Evolutionary conservation across 2,888 invertebrate species (phyloP).

Genomic region (Dorcus parallelipipedus): DNA sequence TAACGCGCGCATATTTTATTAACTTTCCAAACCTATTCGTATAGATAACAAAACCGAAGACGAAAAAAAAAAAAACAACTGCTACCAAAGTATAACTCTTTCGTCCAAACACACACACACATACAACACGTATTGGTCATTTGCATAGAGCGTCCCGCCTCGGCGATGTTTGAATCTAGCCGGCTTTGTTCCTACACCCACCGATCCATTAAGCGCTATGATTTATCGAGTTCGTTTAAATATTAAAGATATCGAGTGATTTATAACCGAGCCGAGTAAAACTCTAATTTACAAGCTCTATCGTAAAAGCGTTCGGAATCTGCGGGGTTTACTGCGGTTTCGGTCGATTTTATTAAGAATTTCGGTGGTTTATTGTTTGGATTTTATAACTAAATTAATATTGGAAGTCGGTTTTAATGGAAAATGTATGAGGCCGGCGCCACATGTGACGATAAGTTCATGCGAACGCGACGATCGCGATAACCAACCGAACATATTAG

Average conservation of each 20-base stretch:
- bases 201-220: conserved; percentile 16
- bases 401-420: too few relatives aligned
- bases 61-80: neutral
- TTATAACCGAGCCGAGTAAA: conserved; percentile 10
- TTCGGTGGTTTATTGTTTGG: too few relatives aligned
- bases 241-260: conserved; percentile 12
- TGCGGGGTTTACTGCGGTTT: too few relatives aligned
- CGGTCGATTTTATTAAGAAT: too few relatives aligned
- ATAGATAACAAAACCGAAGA: neutral
- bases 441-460: too few relatives aligned
- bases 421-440: too few relatives aligned
- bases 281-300: conserved; percentile 9
- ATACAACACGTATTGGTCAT: conserved; percentile 16
- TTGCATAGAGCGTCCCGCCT: conserved; percentile 24
- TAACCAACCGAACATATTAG: too few relatives aligned
- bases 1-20: too few relatives aligned
- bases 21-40: neutral
- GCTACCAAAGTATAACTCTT: too few relatives aligned
- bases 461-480: too few relatives aligned
- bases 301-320: too few relatives aligned
- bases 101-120: neutral
- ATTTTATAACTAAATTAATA: too few relatives aligned
- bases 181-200: conserved; percentile 19
- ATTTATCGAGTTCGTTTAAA: conserved; percentile 10
- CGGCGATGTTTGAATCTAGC: conserved; percentile 20